Base-by-base conservation (phyloP, 2,888 invertebrate species). In the Amphipyra berbera region DNA sequence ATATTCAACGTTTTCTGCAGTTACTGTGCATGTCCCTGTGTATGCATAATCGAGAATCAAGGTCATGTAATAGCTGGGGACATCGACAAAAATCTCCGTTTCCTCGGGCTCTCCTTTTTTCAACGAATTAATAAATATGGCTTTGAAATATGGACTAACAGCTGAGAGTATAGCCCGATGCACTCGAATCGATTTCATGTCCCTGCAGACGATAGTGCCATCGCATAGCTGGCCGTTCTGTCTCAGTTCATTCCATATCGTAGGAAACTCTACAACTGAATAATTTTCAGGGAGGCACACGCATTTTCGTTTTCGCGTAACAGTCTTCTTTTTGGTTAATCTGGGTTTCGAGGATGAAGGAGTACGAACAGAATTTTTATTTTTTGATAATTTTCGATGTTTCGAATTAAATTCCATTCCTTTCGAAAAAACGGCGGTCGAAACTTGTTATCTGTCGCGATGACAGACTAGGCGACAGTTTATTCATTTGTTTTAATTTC, bases 1-100 rank as follows among this genome's bases (percentile, higher is more conserved):
- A 69, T 95, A 94, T 86, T 97, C 96, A 6, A 97, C 97, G 84
- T 97, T 97, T 33, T 96, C 95, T 41, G 95, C 92, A 5, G 95
- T 96, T 41, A 97, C 95, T 57, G 88, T 86, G 82, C 97, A 97
- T 14, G 94, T 90, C 42, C 97, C 97, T 4, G 97, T 97, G 83
- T 98, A 97, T 0, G 97, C 97, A 84, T 96, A 97, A 82, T 97
- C 97, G 57, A 98, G 95, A 63, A 98, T 96, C 42, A 96, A 90
- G 58, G 93, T 93, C 92, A 98, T 96, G 80, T 95, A 95, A 65
- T 94, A 89, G 62, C 95, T 95, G 1, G 96, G 95, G 40, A 96
- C 95, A 76, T 95, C 95, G 38, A 97, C 95, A 76, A 93, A 93
- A 72, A 97, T 95, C 86, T 96, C 95, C 1, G 93, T 95, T 73